Percentiles rank a stretch among this genome's conserved stretches.
phyloP scores from a whole-genome alignment of 2,797 vertebrate genomes.

The Triplophysa bombifrons region DNA sequence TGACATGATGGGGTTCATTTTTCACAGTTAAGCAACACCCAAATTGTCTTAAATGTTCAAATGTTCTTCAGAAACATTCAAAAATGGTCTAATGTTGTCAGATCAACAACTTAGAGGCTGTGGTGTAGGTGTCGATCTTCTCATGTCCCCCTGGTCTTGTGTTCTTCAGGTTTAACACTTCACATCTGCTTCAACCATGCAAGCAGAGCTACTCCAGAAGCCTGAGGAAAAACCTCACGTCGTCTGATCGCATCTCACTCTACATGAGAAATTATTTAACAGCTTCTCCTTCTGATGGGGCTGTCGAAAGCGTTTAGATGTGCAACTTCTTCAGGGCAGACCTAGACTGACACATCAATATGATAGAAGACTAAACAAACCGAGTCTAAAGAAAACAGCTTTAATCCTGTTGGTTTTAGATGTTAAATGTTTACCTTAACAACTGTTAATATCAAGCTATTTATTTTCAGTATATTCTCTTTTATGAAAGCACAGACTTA shows the following conservation, averaged over 20 bases:
- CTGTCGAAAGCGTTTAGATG: conserved; percentile 37
- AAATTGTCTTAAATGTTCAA: background rate
- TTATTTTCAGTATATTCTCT: background rate
- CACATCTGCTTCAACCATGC: background rate
- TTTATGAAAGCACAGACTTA: background rate
- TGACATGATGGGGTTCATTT: background rate
- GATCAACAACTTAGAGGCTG: too few relatives aligned
- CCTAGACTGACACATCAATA: conserved; percentile 23
- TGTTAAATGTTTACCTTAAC: background rate
- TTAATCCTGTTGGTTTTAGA: conserved; percentile 35
- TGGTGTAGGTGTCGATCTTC: background rate
- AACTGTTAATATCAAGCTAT: background rate
- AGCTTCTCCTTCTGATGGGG: conserved; percentile 21
- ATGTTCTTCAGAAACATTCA: conserved; percentile 1
- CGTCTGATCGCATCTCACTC: background rate
- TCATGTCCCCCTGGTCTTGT: background rate
- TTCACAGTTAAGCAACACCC: background rate
- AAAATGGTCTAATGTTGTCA: too few relatives aligned
- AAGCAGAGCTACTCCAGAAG: too few relatives aligned
- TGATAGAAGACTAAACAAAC: conserved; percentile 40
- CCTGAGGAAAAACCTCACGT: conserved; percentile 9
- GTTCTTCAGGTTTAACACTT: conserved; percentile 4
- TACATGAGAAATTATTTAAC: background rate
- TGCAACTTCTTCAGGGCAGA: conserved; percentile 30
- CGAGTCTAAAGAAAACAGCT: conserved; percentile 23